A percentile compares a stretch with the other conserved stretches of the same genome.
phyloP scores from a whole-genome alignment of 2,113 vertebrate species.

The Marmota monax region DNA sequence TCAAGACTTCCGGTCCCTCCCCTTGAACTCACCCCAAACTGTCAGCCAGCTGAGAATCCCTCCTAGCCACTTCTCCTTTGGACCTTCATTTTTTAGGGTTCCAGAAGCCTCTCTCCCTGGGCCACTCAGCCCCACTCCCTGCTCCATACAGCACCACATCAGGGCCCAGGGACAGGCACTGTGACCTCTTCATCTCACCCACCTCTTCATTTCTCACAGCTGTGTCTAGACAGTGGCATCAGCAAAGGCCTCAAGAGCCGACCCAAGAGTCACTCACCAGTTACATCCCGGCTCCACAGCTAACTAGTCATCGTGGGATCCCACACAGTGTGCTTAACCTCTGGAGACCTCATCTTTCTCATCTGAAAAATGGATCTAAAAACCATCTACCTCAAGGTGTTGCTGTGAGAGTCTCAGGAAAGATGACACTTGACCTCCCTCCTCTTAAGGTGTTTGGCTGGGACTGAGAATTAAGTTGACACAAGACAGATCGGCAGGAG shows the following conservation, averaged over 20 bases:
- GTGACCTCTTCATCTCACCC: background rate
- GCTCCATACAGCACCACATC: fast-evolving
- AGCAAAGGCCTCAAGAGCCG: background rate
- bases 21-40: background rate
- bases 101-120: background rate
- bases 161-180: background rate
- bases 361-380: background rate
- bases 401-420: background rate
- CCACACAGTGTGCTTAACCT: background rate
- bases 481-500: background rate
- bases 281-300: too few relatives aligned
- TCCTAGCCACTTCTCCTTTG: background rate
- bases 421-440: too few relatives aligned
- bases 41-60: background rate
- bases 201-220: background rate
- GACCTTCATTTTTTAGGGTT: background rate
- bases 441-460: background rate
- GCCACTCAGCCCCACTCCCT: background rate
- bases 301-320: background rate
- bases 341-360: background rate
- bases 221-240: background rate
- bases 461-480: background rate
- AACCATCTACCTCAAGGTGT: fast-evolving
- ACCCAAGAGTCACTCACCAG: background rate
- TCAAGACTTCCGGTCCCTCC: background rate